phyloP scores from a whole-genome alignment of 2,888 invertebrate species.

The Tolmerus cingulatus region DNA sequence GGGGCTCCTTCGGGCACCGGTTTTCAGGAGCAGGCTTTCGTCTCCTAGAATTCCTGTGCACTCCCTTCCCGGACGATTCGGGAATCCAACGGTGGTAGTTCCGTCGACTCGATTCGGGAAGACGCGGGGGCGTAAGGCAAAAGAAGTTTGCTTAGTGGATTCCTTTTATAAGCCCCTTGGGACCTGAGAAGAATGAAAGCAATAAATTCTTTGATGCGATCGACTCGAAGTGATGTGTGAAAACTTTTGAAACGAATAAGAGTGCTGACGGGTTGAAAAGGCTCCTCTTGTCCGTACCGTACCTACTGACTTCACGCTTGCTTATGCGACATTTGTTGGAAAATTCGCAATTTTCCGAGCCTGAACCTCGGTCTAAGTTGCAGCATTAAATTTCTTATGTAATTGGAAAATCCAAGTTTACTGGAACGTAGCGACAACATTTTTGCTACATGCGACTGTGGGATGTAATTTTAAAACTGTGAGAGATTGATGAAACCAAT shows the following conservation, averaged over 20 bases:
- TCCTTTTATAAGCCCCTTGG: conserved; percentile 42
- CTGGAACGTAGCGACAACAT: not conserved
- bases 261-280: conserved; percentile 41
- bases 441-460: not conserved
- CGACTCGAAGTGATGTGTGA: conserved; percentile 39
- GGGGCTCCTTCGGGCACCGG: not conserved
- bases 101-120: not conserved
- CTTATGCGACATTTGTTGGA: conserved; percentile 34
- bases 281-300: not conserved
- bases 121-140: not conserved
- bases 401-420: conserved; percentile 37
- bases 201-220: conserved; percentile 44
- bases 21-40: not conserved
- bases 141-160: conserved; percentile 41
- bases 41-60: conserved; percentile 24
- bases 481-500: conserved; percentile 32
- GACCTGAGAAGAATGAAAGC: conserved; percentile 37
- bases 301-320: conserved; percentile 24
- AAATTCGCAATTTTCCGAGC: not conserved
- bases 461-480: conserved; percentile 28
- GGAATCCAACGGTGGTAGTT: not conserved
- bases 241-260: conserved; percentile 38
- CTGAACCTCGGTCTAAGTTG: not conserved
- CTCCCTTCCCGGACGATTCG: not conserved
- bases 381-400: conserved; percentile 31